Base-by-base conservation (phyloP, 2,888 invertebrate species). In the Thecocarcelia acutangulata region DNA sequence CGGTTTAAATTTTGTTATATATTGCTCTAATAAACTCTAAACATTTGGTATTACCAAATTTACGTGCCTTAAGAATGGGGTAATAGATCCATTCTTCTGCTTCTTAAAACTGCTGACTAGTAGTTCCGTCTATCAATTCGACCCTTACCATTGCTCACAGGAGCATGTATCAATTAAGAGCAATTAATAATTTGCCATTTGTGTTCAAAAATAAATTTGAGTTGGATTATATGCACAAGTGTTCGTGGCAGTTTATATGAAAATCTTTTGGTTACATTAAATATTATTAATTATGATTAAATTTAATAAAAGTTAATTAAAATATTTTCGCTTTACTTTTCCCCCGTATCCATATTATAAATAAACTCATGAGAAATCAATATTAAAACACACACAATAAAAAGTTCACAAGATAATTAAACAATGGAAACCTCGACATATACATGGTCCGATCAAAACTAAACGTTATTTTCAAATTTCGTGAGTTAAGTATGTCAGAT, bases 211-310 rank as follows among this genome's bases (percentile, higher is more conserved):
- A 54, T 37, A 21, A 37, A 63, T 48, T 46, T 5, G 15, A n/a
- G n/a, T 44, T 13, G 8, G 3, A 12, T 50, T 2, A 19, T 12
- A 15, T 5, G 11, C 46, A 46, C 17, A 44, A 61, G 8, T 59
- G 40, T 12, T 13, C 5, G 33, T 40, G 21, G 9, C 3, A 28
- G 12, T 28, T 11, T 46, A 17, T 42, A 37, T 40, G 19, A 19
- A 54, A 2, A 2, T 12, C 21, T 37, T 66, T 40, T 46, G 33
- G 61, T 54, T 63, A 48, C 54, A 76, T 63, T 76, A 46, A 76
- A 48, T 17, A 46, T 59, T 52, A 61, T 76, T 76, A 76, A 76
- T 69, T 63, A 61, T 63, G 76, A 76, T 76, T 59, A 59, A 66
- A 68, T 68, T 68, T 77, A 40, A 40, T 21, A 56, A 69, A 69